Evolutionary conservation across 1,140 invertebrate genomes (phyloP).

Genomic region (Myzus persicae): DNA sequence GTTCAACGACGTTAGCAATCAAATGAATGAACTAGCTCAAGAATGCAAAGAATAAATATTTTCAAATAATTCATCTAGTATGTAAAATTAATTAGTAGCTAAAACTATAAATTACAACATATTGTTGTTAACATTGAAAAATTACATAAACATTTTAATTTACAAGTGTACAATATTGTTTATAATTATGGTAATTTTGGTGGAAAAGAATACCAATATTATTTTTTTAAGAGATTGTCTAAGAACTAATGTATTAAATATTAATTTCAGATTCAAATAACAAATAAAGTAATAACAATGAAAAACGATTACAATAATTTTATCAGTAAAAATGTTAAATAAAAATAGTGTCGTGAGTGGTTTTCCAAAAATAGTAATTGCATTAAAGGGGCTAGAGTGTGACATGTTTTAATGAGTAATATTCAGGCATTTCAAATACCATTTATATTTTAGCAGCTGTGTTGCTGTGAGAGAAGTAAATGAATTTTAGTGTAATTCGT

Average conservation of each 20-base stretch:
- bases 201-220: background rate
- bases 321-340: background rate
- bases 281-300: background rate
- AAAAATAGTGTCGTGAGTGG: background rate
- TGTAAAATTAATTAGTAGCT: background rate
- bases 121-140: background rate
- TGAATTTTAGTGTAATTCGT: no score
- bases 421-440: no score
- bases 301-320: background rate
- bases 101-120: background rate
- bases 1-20: background rate
- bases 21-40: slow-evolving; percentile 27
- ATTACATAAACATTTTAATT: background rate
- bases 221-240: background rate
- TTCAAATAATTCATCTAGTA: background rate
- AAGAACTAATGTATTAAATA: background rate
- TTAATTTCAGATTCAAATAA: background rate
- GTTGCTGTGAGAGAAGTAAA: no score
- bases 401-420: no score
- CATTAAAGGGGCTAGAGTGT: no score
- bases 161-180: background rate
- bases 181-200: background rate
- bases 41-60: slow-evolving; percentile 47
- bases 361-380: background rate
- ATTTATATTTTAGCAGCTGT: no score